phyloP scores from a whole-genome alignment of 2,113 vertebrate genomes.

The Pteropus alecto region DNA sequence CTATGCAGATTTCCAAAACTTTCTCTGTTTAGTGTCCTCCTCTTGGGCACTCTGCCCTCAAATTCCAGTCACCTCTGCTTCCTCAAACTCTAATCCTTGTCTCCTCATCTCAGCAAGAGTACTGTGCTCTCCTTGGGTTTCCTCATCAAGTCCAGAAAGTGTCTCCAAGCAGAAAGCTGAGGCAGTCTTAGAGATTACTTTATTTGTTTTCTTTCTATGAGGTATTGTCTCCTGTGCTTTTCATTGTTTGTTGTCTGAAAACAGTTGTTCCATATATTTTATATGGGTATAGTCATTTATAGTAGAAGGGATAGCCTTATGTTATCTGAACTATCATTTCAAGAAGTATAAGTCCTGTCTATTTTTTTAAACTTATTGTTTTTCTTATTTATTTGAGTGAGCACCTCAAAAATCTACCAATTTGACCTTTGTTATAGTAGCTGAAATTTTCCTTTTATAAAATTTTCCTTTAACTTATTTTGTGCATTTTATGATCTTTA shows the following conservation, averaged over 20 bases:
- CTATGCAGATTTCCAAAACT: background rate
- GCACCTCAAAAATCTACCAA: background rate
- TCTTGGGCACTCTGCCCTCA: background rate
- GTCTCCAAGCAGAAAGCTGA: background rate
- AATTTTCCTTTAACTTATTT: background rate
- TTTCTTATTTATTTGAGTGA: background rate
- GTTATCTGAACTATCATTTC: background rate
- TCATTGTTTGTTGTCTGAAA: background rate
- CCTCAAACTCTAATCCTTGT: background rate
- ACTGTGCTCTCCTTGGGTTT: background rate
- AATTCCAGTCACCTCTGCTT: background rate
- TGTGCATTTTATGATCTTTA: background rate
- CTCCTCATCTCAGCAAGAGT: background rate
- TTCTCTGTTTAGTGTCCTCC: background rate
- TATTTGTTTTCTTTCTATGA: background rate
- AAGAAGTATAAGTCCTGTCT: background rate
- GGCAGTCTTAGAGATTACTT: background rate
- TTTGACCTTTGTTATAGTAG: background rate
- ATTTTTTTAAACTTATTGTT: background rate
- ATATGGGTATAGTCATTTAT: background rate
- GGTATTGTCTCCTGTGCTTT: background rate
- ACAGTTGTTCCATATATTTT: background rate
- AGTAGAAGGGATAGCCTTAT: background rate
- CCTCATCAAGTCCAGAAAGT: background rate
- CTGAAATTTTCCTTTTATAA: background rate